Base-by-base conservation (phyloP, 1,140 invertebrate species). In the Notospermus geniculatus region DNA sequence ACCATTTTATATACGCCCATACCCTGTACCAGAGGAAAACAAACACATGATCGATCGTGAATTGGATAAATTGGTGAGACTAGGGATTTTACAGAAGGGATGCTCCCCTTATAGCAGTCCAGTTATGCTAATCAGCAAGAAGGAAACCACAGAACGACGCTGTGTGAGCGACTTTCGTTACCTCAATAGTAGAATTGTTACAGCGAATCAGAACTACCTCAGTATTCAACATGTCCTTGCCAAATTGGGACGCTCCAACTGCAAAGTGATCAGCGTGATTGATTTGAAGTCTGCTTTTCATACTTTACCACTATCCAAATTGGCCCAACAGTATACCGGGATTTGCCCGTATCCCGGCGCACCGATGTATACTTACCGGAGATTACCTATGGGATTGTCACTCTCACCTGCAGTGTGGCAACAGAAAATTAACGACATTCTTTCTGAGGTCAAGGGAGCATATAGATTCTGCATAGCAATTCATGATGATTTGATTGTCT, bases 241-340 rank as follows among this genome's bases (percentile, higher is more conserved):
- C 4, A n/a, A 50, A 5, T 50, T 50, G 4, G 46, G 46, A 7
- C n/a, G n/a, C n/a, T 19, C n/a, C 4, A n/a, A 50, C 4, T 23
- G 46, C 25, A 19, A n/a, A 23, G 46, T 50, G 4, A 27, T 50
- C 4, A 23, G 19, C 9, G 46, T 50, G 5, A 50, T 50, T 50
- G 46, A 50, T n/a, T n/a, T 50, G 19, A 50, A 50, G n/a, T 7
- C 5, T 9, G 46, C 46, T 23, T 50, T 50, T n/a, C 46, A 50
- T n/a, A 27, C 5, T 23, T n/a, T 50, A n/a, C 46, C 5, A 27
- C 46, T 43, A 43, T 50, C 46, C n/a, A n/a, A 50, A n/a, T 23
- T 9, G 4, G 4, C 25, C 5, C 46, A 50, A n/a, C 5, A 5
- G 5, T 5, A 4, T n/a, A 50, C 46, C 4, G 46, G 46, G n/a